Evolutionary conservation across 2,888 invertebrate genomes (phyloP).

Genomic region (Phorcus lineatus): DNA sequence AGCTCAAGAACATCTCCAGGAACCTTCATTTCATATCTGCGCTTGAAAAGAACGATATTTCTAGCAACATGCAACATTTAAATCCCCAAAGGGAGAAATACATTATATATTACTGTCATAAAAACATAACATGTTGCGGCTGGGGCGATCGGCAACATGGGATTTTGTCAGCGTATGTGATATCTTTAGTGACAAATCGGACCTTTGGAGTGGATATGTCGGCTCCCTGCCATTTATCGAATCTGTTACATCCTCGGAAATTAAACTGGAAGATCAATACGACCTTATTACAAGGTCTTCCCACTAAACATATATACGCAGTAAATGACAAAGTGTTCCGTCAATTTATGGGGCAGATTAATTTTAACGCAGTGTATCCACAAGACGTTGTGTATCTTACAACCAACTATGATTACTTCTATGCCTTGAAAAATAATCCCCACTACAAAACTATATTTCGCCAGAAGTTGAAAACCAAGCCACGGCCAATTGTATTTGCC

Average conservation of each 20-base stretch:
- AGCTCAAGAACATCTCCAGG: not conserved
- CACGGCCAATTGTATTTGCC: conserved; percentile 40
- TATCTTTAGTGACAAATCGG: conserved; percentile 45
- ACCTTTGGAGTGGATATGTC: conserved; percentile 47
- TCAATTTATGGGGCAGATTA: conserved; percentile 38
- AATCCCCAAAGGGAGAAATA: conserved; percentile 11
- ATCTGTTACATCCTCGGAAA: conserved; percentile 38
- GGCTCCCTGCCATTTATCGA: conserved; percentile 41
- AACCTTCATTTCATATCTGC: not conserved
- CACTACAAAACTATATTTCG: conserved; percentile 36
- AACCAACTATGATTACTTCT: conserved; percentile 49
- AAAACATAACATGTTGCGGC: conserved; percentile 45
- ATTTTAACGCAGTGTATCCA: conserved; percentile 42
- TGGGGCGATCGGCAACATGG: conserved; percentile 50
- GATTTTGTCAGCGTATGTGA: conserved; percentile 46
- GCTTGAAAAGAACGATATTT: not conserved
- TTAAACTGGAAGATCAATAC: conserved; percentile 45
- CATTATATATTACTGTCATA: conserved; percentile 43
- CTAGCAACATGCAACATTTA: not conserved
- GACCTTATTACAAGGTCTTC: conserved; percentile 33
- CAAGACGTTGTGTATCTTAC: conserved; percentile 47
- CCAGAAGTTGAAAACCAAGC: conserved; percentile 35
- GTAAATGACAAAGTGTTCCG: conserved; percentile 40
- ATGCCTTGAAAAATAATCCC: conserved; percentile 43
- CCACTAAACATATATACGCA: conserved; percentile 37